Conservation (phyloP, 2,888 invertebrate genomes). For the Sarcophaga carnaria region DNA sequence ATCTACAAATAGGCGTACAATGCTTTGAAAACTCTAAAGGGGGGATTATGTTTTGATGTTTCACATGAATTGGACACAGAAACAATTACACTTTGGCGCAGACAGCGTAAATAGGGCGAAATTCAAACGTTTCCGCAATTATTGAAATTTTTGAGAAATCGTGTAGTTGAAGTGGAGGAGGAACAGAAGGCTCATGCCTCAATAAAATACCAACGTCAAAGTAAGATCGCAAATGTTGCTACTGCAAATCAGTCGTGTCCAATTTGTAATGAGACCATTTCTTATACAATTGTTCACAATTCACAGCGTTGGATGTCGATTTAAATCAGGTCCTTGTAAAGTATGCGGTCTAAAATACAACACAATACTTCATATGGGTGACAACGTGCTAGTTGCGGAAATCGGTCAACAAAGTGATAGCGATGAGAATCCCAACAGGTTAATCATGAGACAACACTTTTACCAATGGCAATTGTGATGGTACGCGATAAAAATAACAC, state of each 20-base stretch:
- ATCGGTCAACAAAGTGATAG: not conserved
- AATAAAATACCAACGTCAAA: no score
- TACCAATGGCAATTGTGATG: constrained; percentile 56
- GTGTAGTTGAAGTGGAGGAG: constrained; percentile 6
- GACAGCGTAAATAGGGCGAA: constrained; percentile 35
- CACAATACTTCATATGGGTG: constrained; percentile 46
- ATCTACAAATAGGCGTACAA: constrained; percentile 59
- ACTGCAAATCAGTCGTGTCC: constrained; percentile 36
- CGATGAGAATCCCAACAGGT: not conserved
- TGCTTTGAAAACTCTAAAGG: constrained; percentile 56
- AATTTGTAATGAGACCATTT: constrained; percentile 46
- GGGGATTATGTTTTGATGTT: constrained; percentile 56
- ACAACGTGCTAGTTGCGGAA: no score
- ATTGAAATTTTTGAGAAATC: constrained; percentile 53
- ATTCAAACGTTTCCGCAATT: constrained; percentile 46
- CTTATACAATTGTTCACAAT: constrained; percentile 44
- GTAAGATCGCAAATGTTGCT: not conserved
- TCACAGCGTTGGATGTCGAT: constrained; percentile 26
- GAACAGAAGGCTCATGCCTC: no score
- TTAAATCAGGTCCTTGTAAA: constrained; percentile 42
- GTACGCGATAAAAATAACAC: constrained; percentile 16
- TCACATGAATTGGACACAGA: constrained; percentile 54
- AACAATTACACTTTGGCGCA: constrained; percentile 48
- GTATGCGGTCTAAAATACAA: constrained; percentile 52
- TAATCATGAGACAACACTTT: constrained; percentile 1